Conservation (phyloP, 2,113 vertebrate species). For the Scortum barcoo region DNA sequence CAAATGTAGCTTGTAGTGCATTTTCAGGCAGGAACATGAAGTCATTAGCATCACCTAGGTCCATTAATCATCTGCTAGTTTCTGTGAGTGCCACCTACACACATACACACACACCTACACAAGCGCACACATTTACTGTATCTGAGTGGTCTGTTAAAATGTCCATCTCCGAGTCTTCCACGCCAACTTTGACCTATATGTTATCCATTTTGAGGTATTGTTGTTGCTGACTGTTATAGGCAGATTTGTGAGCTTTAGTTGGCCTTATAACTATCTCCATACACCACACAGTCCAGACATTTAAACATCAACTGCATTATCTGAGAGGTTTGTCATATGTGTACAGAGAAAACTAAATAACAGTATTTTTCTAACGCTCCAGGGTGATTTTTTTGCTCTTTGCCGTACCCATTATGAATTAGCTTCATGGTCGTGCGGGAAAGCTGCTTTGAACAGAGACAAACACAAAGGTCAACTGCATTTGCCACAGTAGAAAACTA, state of each 20-base stretch:
- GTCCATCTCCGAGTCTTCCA: not conserved
- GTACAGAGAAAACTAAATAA: slow-evolving; percentile 9
- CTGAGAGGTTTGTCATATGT: not conserved
- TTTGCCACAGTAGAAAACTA: slow-evolving; percentile 45
- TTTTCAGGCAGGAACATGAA: not conserved
- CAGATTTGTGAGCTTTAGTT: not conserved
- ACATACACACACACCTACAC: not conserved
- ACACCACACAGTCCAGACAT: not conserved
- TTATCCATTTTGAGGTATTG: not conserved
- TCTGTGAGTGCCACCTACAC: not conserved
- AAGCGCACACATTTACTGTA: no score
- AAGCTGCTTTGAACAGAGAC: slow-evolving; percentile 41
- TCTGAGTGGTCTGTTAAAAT: no score
- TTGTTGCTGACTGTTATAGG: not conserved
- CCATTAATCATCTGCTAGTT: slow-evolving; percentile 30
- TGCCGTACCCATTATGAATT: slow-evolving; percentile 16
- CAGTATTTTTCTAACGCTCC: slow-evolving; percentile 3
- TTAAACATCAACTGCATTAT: not conserved
- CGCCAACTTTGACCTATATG: not conserved
- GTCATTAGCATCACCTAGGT: slow-evolving; percentile 18
- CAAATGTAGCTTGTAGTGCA: slow-evolving; percentile 15
- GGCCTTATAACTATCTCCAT: not conserved
- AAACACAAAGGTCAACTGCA: slow-evolving; percentile 61
- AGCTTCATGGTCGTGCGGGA: slow-evolving; percentile 11
- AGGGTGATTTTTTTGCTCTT: slow-evolving; percentile 28